phyloP scores from a whole-genome alignment of 2,797 vertebrate species.

The Distichodus sexfasciatus region DNA sequence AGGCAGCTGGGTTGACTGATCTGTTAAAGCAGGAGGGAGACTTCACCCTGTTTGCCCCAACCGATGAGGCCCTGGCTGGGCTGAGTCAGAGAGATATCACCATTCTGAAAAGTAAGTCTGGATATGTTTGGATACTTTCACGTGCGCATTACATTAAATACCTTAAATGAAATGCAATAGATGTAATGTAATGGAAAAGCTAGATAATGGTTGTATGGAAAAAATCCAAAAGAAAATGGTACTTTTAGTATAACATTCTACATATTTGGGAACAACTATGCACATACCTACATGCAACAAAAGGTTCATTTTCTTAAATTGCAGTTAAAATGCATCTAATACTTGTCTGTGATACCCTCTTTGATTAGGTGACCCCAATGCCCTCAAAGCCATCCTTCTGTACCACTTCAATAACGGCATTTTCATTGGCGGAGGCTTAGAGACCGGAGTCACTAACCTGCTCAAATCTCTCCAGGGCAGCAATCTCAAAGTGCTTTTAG shows the following conservation, averaged over 20 bases:
- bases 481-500: slow-evolving; percentile 83
- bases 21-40: slow-evolving; percentile 81
- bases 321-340: too few species aligned
- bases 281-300: too few species aligned
- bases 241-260: too few species aligned
- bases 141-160: too few species aligned
- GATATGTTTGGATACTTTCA: too few species aligned
- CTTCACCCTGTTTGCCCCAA: slow-evolving; percentile 92
- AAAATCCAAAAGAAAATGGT: too few species aligned
- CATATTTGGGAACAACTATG: too few species aligned
- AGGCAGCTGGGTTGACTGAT: slow-evolving; percentile 86
- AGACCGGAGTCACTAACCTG: slow-evolving; percentile 90
- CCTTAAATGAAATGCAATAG: too few species aligned
- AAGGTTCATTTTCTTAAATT: too few species aligned
- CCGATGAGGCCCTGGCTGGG: slow-evolving; percentile 86
- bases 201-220: too few species aligned
- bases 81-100: slow-evolving; percentile 79
- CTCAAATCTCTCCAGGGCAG: slow-evolving; percentile 90
- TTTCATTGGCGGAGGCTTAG: slow-evolving; percentile 90
- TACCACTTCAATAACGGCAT: slow-evolving; percentile 89
- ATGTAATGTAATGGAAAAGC: too few species aligned
- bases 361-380: slow-evolving; percentile 80
- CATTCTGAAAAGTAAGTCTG: slow-evolving; percentile 81
- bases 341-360: slow-evolving; percentile 29
- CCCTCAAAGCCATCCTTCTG: slow-evolving; percentile 88